Percentiles rank a stretch among this genome's conserved stretches.
phyloP scores from a whole-genome alignment of 1,140 invertebrate species.

The Papilio xuthus region DNA sequence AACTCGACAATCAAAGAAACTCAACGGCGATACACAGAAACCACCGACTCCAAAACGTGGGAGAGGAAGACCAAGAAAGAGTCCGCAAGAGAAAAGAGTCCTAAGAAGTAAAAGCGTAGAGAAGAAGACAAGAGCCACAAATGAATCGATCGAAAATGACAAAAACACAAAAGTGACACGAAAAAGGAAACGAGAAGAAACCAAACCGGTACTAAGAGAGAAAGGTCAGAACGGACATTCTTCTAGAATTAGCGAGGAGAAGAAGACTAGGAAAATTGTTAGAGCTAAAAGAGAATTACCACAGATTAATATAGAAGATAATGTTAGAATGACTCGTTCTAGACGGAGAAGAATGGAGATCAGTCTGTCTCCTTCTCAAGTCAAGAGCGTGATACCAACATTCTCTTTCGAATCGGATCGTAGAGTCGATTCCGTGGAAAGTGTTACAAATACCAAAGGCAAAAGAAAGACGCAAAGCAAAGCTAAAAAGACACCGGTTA shows the following conservation, averaged over 20 bases:
- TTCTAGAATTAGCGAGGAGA: slow-evolving; percentile 48
- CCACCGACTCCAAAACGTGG: slow-evolving; percentile 44
- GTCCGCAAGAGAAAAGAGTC: slow-evolving; percentile 41
- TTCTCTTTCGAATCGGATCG: slow-evolving; percentile 68
- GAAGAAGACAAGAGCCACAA: slow-evolving; percentile 57
- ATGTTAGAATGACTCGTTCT: slow-evolving; percentile 69
- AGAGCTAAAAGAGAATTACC: slow-evolving; percentile 54
- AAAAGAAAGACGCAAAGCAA: slow-evolving; percentile 47
- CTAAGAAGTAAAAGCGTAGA: slow-evolving; percentile 43
- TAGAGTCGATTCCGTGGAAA: slow-evolving; percentile 62
- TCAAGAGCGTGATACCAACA: slow-evolving; percentile 56
- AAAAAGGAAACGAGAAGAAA: slow-evolving; percentile 64
- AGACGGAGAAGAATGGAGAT: slow-evolving; percentile 64
- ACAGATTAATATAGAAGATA: slow-evolving; percentile 46
- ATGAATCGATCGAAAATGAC: slow-evolving; percentile 76
- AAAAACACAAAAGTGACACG: slow-evolving; percentile 59
- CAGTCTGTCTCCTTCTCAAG: slow-evolving; percentile 66
- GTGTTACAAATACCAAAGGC: slow-evolving; percentile 46
- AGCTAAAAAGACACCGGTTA: slow-evolving; percentile 55
- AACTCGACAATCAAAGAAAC: slow-evolving; percentile 44
- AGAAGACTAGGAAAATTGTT: slow-evolving; percentile 56
- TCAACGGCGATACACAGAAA: slow-evolving; percentile 45
- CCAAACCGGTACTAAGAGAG: slow-evolving; percentile 68
- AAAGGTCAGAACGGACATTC: slow-evolving; percentile 69
- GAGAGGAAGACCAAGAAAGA: slow-evolving; percentile 49